phyloP scores from a whole-genome alignment of 2,797 vertebrate genomes.

The Rhynchonycteris naso region DNA sequence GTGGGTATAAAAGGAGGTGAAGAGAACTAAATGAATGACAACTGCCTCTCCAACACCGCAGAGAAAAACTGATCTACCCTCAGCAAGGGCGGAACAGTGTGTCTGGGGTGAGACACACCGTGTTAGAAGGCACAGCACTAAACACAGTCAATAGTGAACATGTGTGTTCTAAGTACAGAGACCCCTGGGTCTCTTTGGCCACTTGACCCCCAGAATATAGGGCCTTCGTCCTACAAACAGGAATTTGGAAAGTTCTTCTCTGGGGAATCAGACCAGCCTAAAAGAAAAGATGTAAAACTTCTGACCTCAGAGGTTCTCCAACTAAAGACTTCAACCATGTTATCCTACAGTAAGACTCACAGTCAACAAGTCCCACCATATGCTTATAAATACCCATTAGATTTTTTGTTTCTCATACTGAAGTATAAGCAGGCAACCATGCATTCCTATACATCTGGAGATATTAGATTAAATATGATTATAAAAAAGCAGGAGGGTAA shows the following conservation, averaged over 20 bases:
- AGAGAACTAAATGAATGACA: no score
- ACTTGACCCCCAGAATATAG: neutral
- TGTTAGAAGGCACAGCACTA: neutral
- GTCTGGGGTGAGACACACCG: neutral
- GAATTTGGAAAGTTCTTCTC: slow-evolving; percentile 33
- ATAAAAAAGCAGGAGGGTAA: neutral
- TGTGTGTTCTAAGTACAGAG: neutral
- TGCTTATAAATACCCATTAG: neutral
- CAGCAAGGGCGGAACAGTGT: no score
- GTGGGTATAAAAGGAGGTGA: no score
- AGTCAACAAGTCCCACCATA: neutral
- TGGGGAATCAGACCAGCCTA: neutral
- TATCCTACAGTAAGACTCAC: neutral
- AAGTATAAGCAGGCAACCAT: neutral
- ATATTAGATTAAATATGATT: neutral
- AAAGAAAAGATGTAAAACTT: slow-evolving; percentile 1
- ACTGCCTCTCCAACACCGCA: neutral
- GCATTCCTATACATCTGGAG: neutral
- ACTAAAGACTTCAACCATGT: neutral
- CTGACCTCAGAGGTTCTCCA: neutral
- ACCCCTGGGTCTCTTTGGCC: neutral
- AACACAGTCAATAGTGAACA: neutral
- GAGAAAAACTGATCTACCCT: neutral
- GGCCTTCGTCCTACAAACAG: neutral
- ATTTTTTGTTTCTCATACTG: neutral